phyloP scores from a whole-genome alignment of 2,797 vertebrate genomes.

The Muscicapa striata region DNA sequence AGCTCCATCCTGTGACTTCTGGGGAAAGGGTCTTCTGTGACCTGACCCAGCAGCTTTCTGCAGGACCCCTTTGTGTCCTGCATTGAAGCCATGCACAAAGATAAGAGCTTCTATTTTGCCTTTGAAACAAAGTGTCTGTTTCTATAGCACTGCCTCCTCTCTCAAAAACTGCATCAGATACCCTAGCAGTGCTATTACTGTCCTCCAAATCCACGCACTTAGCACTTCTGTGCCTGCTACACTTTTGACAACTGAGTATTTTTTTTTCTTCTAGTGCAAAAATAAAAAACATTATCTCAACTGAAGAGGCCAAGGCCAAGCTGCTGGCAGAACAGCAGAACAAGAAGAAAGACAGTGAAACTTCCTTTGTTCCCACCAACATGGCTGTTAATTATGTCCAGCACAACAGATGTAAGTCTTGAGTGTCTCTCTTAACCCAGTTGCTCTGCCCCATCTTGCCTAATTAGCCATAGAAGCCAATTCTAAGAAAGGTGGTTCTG shows the following conservation, averaged over 20 bases:
- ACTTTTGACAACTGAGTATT: background rate
- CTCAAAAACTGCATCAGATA: background rate
- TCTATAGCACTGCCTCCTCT: background rate
- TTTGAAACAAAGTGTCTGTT: background rate
- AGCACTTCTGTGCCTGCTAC: background rate
- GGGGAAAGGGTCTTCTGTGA: background rate
- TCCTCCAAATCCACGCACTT: background rate
- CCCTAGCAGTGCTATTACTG: background rate
- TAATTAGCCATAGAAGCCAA: background rate
- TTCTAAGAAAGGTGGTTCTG: background rate
- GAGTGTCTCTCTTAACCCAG: background rate
- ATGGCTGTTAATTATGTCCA: constrained; percentile 98
- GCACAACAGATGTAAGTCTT: constrained; percentile 93
- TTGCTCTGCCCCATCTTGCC: background rate
- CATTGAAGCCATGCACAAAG: background rate
- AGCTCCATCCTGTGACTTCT: background rate
- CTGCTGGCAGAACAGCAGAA: constrained; percentile 95
- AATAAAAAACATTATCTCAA: constrained; percentile 97
- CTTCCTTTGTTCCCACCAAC: constrained; percentile 97
- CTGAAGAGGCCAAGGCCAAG: constrained; percentile 96
- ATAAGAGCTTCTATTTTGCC: background rate
- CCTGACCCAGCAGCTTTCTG: background rate
- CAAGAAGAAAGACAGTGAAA: constrained; percentile 95
- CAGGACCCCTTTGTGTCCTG: background rate
- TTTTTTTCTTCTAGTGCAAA: constrained; percentile 84